Percentiles rank a stretch among this genome's conserved stretches.
Evolutionary conservation across 2,888 invertebrate species (phyloP).

Genomic region (Heliconius charithonia): DNA sequence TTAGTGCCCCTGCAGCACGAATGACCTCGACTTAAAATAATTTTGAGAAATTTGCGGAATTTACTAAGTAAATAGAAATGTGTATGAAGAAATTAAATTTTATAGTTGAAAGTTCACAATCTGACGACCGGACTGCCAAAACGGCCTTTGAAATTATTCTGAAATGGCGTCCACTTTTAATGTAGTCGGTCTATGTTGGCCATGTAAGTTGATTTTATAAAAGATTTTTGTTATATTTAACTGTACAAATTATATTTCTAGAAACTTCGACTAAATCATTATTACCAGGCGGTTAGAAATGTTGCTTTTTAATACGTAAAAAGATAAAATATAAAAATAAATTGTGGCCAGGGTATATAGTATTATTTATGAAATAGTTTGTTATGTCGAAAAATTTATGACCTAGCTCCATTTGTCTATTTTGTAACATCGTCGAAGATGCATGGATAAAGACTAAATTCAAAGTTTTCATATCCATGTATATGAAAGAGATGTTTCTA

Average conservation of each 20-base stretch:
- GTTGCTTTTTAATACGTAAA: neutral
- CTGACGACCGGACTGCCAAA: neutral
- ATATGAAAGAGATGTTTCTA: too few relatives aligned
- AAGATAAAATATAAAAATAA: neutral
- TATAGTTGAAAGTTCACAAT: constrained; percentile 19
- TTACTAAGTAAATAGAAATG: constrained; percentile 26
- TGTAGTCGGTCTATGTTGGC: neutral
- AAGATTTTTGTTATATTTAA: neutral
- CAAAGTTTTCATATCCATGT: too few relatives aligned
- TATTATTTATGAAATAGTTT: neutral
- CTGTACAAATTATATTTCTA: neutral
- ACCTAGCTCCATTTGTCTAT: neutral
- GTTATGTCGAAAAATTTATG: neutral
- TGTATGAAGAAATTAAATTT: constrained; percentile 36
- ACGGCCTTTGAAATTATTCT: constrained; percentile 23
- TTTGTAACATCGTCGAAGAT: neutral
- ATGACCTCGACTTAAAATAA: too few relatives aligned
- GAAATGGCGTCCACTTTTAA: neutral
- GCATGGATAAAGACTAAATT: too few relatives aligned
- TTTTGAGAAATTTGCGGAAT: constrained; percentile 26
- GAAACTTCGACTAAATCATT: neutral
- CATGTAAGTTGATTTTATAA: neutral
- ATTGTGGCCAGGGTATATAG: neutral
- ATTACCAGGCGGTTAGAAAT: neutral
- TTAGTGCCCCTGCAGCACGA: too few relatives aligned